phyloP scores from a whole-genome alignment of 2,888 invertebrate genomes.

The Lagria hirta region DNA sequence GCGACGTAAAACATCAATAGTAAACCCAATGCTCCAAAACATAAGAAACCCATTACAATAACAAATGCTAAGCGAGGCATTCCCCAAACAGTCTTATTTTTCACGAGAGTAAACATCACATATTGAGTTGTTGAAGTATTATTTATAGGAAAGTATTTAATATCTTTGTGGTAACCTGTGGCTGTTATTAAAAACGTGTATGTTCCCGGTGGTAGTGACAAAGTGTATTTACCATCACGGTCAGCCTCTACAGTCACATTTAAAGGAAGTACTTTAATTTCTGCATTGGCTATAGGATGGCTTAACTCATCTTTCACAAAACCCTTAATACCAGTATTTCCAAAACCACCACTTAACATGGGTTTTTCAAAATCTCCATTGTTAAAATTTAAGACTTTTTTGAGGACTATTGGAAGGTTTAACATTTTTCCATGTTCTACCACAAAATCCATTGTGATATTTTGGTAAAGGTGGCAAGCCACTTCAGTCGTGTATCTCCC shows the following conservation, averaged over 20 bases:
- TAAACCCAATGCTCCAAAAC: slow-evolving; percentile 58
- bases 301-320: slow-evolving; percentile 62
- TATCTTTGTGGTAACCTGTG: slow-evolving; percentile 61
- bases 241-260: slow-evolving; percentile 52
- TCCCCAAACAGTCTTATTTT: slow-evolving; percentile 70
- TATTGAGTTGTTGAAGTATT: slow-evolving; percentile 54
- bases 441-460: slow-evolving; percentile 53
- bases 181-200: slow-evolving; percentile 61
- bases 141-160: slow-evolving; percentile 52
- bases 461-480: slow-evolving; percentile 63
- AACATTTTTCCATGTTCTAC: slow-evolving; percentile 53
- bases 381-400: slow-evolving; percentile 13
- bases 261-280: slow-evolving; percentile 55
- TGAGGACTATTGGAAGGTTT: slow-evolving; percentile 45
- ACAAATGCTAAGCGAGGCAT: slow-evolving; percentile 77
- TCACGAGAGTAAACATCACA: slow-evolving; percentile 67
- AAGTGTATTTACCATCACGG: slow-evolving; percentile 55
- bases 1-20: slow-evolving; percentile 61
- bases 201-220: slow-evolving; percentile 56
- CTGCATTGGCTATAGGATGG: slow-evolving; percentile 59
- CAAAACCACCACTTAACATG: slow-evolving; percentile 9
- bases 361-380: slow-evolving; percentile 16
- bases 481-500: slow-evolving; percentile 67
- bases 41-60: slow-evolving; percentile 63
- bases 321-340: slow-evolving; percentile 42